Base-by-base conservation (phyloP, 1,140 invertebrate genomes). In the Penaeus chinensis region DNA sequence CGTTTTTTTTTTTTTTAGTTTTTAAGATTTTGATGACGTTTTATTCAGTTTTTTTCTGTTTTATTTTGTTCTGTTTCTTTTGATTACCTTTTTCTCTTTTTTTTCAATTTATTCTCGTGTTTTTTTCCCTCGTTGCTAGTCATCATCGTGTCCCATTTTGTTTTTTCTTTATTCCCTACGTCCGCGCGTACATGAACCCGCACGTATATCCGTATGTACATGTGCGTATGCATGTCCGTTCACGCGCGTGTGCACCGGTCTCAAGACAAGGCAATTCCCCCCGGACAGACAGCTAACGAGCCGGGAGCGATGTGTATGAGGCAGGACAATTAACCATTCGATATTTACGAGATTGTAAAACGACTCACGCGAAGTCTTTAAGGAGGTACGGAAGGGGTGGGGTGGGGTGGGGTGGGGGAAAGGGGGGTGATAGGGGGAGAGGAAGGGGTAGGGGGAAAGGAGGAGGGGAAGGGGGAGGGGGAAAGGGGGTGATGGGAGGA, bases 21-120 rank as follows among this genome's bases (percentile, higher is more conserved):
- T 42, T 42, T 7, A 42, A 32, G 80, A n/a, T 62, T 37, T 82
- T 82, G 27, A n/a, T 22, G 54, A 61, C 62, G 27, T 61, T 42
- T 82, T 47, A 61, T 82, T 82, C 20, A 62, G 62, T 61, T 62
- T 82, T 47, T 82, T 62, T 61, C 20, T n/a, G 47, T 32, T 47
- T 47, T 82, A 37, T 24, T 32, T 32, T 82, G 61, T 61, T 62
- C 24, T 62, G 27, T 62, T 82, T 63, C 5, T 63, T 27, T 24
- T 19, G 20, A 42, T 37, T 54, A 20, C 37, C 76, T 19, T 78
- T 42, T 78, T 54, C 27, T 78, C 5, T 27, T 8, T 8, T 8
- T 42, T 54, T 54, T 42, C 8, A 20, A 42, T 54, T 19, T 78
- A 42, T 27, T 78, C 37, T 54, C 16, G 1, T 78, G 7, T 42